Conservation (phyloP, 2,888 invertebrate genomes). For the Periphyllus acericola region DNA sequence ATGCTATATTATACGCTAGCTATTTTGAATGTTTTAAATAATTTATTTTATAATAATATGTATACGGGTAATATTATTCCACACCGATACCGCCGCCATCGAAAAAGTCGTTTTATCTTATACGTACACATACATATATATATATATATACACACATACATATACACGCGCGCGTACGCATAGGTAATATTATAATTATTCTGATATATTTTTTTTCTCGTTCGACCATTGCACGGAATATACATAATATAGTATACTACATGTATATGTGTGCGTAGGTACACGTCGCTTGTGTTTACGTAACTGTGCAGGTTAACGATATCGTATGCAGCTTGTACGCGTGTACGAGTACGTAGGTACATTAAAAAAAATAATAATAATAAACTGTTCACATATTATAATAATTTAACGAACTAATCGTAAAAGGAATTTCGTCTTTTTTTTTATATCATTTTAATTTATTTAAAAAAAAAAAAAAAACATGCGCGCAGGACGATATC, state of each 20-base stretch:
- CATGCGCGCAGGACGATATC: too few species aligned
- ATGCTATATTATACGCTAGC: not conserved
- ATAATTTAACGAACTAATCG: not conserved
- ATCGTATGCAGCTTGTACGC: not conserved
- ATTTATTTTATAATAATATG: conserved; percentile 10
- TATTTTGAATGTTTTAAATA: conserved; percentile 14
- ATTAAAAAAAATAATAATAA: not conserved
- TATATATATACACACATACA: not conserved
- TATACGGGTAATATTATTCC: conserved; percentile 2
- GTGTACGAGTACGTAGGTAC: not conserved
- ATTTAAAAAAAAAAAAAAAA: too few species aligned
- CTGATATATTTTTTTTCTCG: too few species aligned
- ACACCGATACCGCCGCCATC: not conserved
- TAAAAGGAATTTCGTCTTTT: not conserved
- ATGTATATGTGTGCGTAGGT: not conserved
- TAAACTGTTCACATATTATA: not conserved
- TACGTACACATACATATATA: not conserved
- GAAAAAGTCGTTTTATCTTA: not conserved
- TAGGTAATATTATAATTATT: not conserved
- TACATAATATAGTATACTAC: not conserved
- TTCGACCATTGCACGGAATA: not conserved
- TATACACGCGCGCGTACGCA: not conserved
- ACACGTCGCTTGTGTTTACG: not conserved
- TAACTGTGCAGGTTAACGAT: not conserved
- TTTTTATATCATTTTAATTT: not conserved